Evolutionary conservation across 2,888 invertebrate species (phyloP).

Genomic region (Callinectes sapidus): DNA sequence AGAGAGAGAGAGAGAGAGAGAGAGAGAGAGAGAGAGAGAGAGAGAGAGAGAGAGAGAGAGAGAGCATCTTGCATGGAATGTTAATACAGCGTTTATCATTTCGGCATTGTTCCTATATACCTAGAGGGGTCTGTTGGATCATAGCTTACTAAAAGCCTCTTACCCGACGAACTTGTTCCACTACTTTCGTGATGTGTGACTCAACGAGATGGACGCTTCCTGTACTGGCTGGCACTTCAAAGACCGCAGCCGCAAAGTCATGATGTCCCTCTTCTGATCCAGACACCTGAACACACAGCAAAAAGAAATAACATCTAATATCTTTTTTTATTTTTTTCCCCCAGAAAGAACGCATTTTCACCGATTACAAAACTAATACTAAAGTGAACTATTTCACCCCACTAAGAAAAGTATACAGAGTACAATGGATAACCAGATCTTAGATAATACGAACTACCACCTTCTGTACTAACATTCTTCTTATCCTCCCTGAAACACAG

Average conservation of each 20-base stretch:
- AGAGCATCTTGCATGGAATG: neutral
- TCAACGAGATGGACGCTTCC: neutral
- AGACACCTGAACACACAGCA: neutral
- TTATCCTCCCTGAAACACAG: too few species aligned
- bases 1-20: conserved; percentile 1
- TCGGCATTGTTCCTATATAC: neutral
- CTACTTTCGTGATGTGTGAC: neutral
- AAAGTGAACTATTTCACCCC: too few species aligned
- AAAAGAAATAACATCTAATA: neutral
- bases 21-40: conserved; percentile 10
- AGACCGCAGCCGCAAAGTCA: neutral
- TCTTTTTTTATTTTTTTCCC: too few species aligned
- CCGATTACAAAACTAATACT: too few species aligned
- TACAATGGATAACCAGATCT: too few species aligned
- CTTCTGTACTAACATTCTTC: too few species aligned
- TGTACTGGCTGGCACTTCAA: neutral
- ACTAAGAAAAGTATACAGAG: too few species aligned
- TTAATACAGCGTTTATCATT: neutral
- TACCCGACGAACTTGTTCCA: neutral
- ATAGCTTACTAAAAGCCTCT: neutral
- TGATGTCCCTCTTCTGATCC: neutral
- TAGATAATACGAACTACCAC: too few species aligned
- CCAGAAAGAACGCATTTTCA: too few species aligned
- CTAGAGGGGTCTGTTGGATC: too few species aligned
- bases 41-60: neutral